Evolutionary conservation across 2,797 vertebrate genomes (phyloP).

Genomic region (Anguilla megastoma): DNA sequence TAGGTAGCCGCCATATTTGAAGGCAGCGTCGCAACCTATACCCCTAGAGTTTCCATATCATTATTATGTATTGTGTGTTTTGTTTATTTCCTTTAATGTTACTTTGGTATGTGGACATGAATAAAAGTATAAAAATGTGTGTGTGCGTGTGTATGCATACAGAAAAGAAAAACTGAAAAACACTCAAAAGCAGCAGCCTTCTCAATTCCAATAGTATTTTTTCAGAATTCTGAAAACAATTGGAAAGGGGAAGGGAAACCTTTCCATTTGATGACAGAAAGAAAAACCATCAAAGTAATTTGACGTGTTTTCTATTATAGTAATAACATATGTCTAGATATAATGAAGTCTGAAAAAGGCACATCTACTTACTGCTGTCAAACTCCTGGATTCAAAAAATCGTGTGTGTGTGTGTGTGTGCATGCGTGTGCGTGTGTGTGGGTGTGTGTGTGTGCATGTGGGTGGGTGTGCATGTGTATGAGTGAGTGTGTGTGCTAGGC

Average conservation of each 20-base stretch:
- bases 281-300: neutral
- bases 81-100: too few species aligned
- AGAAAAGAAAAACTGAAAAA: neutral
- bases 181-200: neutral
- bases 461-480: neutral
- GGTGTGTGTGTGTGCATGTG: neutral
- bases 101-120: neutral
- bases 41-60: neutral
- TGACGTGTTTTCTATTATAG: neutral
- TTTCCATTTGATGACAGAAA: neutral
- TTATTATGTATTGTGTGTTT: neutral
- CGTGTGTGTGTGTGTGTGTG: neutral
- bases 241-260: neutral
- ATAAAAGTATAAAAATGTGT: neutral
- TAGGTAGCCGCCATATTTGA: too few species aligned
- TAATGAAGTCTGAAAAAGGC: neutral
- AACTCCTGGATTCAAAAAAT: neutral
- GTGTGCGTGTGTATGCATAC: neutral
- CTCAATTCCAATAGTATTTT: neutral
- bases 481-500: conserved; percentile 54
- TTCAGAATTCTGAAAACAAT: neutral
- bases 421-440: conserved; percentile 43
- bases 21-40: too few species aligned
- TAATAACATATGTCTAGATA: conserved; percentile 19
- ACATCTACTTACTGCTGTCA: neutral